phyloP scores from a whole-genome alignment of 92 coral and sea anemone species.

The Pocillopora grandis region DNA sequence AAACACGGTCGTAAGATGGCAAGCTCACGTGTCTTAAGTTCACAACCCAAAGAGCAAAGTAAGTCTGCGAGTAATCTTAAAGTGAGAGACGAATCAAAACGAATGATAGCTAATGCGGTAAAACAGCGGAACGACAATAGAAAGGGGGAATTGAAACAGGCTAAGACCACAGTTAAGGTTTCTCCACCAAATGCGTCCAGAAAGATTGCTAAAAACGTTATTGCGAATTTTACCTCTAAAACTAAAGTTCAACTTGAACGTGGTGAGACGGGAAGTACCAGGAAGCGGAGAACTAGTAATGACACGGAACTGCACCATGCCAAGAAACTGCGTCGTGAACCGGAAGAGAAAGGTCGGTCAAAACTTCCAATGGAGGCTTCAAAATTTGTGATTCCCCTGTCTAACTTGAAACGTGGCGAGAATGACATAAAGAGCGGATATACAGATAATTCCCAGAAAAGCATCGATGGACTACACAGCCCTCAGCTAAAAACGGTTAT shows the following conservation, averaged over 20 bases:
- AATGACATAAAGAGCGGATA: neutral
- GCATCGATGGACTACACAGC: neutral
- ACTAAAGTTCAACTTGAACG: neutral
- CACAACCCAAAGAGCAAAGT: neutral
- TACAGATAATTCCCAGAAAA: neutral
- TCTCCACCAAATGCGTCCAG: constrained; percentile 12
- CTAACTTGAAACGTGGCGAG: neutral
- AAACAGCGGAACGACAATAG: neutral
- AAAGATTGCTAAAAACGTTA: constrained; percentile 6
- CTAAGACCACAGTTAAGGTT: constrained; percentile 4
- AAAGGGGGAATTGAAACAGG: neutral
- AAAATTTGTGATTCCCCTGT: neutral
- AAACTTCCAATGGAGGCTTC: neutral
- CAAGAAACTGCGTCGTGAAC: constrained; percentile 4
- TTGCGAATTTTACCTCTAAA: neutral
- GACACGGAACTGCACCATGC: neutral
- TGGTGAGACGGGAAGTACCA: neutral
- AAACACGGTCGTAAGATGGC: neutral
- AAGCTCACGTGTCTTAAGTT: neutral
- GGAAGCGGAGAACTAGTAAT: constrained; percentile 24
- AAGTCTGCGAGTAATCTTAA: neutral
- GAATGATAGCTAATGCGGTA: neutral
- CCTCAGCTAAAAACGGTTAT: constrained; percentile 43
- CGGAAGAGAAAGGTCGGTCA: neutral
- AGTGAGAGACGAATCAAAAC: neutral